Evolutionary conservation across 2,888 invertebrate species (phyloP), one percentile per base, ranked within the genome.

Genomic region (Escarpia spicata): DNA sequence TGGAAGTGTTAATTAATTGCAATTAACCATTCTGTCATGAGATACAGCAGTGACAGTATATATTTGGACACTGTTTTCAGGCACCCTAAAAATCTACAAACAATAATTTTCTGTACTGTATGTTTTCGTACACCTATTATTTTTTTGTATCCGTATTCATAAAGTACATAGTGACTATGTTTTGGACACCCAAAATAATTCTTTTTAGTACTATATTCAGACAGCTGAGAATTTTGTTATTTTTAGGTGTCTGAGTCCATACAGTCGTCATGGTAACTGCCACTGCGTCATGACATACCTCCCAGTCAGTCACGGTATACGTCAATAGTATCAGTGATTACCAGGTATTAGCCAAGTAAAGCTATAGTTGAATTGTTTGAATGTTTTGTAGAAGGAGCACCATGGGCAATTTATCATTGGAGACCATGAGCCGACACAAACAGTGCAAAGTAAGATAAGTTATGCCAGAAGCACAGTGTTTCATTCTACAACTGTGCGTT

Each of bases 401-500:
- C 95, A 95, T 94, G 95, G 95, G 26, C 94, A 94, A 93, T 95
- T 96, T 94, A 94, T 95, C 2, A 96, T 95, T 92, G 96, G 96
- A 37, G 95, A 96, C 90, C 94, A 95, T 45, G 94, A 94, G 19
- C 75, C 75, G 26, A 26, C 75, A 6, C 26, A 75, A n/a, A 3
- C 75, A 26, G 75, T 6, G 26, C 19, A 75, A 75, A n/a, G 75
- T 75, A 75, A 75, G 37, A 37, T 37, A 0, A 37, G 75, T 75
- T 26, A 75, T 26, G 75, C 26, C 75, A 75, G 19, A 3, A 75
- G 19, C 75, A 75, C 75, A 75, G 26, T n/a, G 19, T 75, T 26
- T 75, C 19, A 26, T 75, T n/a, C n/a, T 75, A 75, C 19, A 3
- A 15, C 4, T 9, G 52, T 52, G 52, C 8, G 52, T 2, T 52